Evolutionary conservation across 2,797 vertebrate genomes (phyloP).

Genomic region (Nyctibius grandis): DNA sequence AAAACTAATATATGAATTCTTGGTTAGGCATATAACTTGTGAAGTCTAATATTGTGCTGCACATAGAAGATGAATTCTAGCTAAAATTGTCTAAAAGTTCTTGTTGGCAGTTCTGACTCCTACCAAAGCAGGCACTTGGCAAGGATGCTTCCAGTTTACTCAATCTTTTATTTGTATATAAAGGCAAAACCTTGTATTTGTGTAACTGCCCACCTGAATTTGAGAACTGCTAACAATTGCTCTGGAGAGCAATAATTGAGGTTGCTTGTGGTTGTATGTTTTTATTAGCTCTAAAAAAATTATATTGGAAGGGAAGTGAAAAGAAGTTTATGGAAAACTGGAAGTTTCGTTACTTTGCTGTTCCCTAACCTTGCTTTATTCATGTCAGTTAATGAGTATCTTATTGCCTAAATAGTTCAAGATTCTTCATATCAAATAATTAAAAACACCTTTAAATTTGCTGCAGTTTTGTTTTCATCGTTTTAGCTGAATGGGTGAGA

Average conservation of each 20-base stretch:
- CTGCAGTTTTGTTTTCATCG: neutral
- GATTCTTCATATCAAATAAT: neutral
- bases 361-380: neutral
- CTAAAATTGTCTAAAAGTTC: neutral
- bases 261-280: neutral
- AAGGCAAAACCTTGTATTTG: neutral
- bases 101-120: neutral
- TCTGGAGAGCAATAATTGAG: neutral
- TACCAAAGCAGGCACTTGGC: neutral
- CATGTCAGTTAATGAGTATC: neutral
- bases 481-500: neutral
- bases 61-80: neutral
- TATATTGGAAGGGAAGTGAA: neutral
- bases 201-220: neutral
- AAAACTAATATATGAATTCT: neutral
- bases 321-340: neutral
- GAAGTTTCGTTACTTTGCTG: neutral
- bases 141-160: neutral
- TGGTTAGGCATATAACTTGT: neutral
- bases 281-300: neutral
- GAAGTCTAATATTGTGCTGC: neutral
- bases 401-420: neutral
- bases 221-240: neutral
- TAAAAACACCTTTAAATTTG: neutral
- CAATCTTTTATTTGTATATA: neutral